A percentile compares a stretch with the other conserved stretches of the same genome.
phyloP scores from a whole-genome alignment of 2,113 vertebrate species.

The Scomber colias region DNA sequence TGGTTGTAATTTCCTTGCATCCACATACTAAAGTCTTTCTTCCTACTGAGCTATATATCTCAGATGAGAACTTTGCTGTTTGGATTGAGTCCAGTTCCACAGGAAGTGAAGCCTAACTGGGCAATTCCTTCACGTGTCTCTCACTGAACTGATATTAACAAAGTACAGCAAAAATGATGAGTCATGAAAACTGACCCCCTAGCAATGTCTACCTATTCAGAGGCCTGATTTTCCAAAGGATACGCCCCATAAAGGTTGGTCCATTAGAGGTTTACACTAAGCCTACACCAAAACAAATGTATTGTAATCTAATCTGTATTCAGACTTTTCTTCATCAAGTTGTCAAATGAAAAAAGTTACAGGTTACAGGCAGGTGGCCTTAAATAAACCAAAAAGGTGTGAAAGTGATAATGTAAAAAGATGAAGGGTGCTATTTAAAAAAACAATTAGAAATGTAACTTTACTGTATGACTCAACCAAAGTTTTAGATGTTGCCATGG shows the following conservation, averaged over 20 bases:
- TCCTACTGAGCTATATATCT: not conserved
- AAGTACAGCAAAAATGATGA: not conserved
- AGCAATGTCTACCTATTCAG: slow-evolving; percentile 3
- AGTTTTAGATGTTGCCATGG: slow-evolving; percentile 5
- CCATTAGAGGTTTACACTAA: not conserved
- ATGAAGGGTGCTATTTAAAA: too few relatives aligned
- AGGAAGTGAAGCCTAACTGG: not conserved
- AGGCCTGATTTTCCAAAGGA: slow-evolving; percentile 5
- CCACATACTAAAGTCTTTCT: not conserved
- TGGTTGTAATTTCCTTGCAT: not conserved
- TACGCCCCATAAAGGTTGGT: slow-evolving; percentile 2
- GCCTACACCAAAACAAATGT: not conserved
- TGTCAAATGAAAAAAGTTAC: not conserved
- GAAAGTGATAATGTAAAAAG: too few relatives aligned
- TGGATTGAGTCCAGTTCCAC: slow-evolving; percentile 6
- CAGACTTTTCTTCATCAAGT: not conserved
- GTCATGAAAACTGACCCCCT: slow-evolving; percentile 4
- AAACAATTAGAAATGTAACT: not conserved
- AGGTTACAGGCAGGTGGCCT: not conserved
- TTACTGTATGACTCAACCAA: not conserved
- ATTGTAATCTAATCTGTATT: not conserved
- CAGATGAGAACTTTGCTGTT: not conserved
- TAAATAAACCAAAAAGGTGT: not conserved
- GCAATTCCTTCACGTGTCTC: not conserved
- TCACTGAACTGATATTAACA: slow-evolving; percentile 20